These are phyloP conservation scores for Pelecanus crispus DNA, from an alignment of 2,113 vertebrate genomes.

Conservation along the genomic window DNA sequence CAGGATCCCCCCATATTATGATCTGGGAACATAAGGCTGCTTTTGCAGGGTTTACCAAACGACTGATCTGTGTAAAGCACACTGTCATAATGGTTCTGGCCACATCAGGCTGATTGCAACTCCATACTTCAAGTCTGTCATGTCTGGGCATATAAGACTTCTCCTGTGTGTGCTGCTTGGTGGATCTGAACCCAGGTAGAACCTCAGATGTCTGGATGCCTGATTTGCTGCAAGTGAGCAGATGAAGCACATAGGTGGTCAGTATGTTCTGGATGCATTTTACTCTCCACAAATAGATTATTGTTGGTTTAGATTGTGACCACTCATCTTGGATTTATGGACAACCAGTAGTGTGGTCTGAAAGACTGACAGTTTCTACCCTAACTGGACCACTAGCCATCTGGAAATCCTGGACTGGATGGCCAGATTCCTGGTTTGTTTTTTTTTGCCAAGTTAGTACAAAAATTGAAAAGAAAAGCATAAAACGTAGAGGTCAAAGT, in stretches of 20 bases:
- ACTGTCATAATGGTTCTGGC: neutral
- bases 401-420: neutral
- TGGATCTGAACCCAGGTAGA: neutral
- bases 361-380: neutral
- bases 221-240: neutral
- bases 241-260: neutral
- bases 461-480: neutral
- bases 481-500: neutral
- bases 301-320: neutral
- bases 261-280: neutral
- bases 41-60: neutral
- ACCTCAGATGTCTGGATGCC: neutral
- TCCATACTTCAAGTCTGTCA: neutral
- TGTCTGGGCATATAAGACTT: neutral
- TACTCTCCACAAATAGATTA: neutral
- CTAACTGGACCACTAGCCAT: neutral
- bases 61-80: neutral
- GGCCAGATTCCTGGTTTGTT: neutral
- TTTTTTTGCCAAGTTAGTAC: neutral
- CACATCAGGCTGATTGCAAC: neutral
- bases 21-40: neutral
- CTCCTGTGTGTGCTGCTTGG: neutral
- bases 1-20: neutral
- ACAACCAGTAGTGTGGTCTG: neutral
- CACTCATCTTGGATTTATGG: neutral